Evolutionary conservation across 2,797 vertebrate genomes (phyloP), one percentile per base, ranked within the genome.

Genomic region (Anabas testudineus): DNA sequence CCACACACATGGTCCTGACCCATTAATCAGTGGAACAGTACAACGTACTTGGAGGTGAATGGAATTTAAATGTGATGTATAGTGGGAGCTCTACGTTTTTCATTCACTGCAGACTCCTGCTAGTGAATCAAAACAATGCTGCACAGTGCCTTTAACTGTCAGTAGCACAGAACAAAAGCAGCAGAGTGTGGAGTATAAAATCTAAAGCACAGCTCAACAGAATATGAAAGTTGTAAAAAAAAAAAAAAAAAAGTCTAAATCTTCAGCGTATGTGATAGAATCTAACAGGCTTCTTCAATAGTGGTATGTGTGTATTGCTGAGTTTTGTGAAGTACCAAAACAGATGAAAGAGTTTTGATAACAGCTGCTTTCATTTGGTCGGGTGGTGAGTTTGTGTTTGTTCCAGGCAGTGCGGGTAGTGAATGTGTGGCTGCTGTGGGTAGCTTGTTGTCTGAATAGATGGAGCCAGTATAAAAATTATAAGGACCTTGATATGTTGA

Each of bases 301-400:
- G 61, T 37, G 30, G 71, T 48, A 72, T 61, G 59, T 61, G 64
- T 56, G 79, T 39, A 41, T 80, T 57, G 52, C 48, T 48, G 58
- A 69, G 65, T 76, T 81, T 75, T 76, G 48, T 59, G 64, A 81
- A 83, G 71, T 65, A 60, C 63, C 80, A 84, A 58, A 69, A 60
- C 73, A 80, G 87, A 80, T 90, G 85, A 89, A 87, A 88, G 87
- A 86, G 48, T 79, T 87, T 85, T 73, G 69, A 83, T 89, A 86
- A 76, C 87, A 91, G 90, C 83, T 91, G 86, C 87, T 81, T 88
- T 82, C 80, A 84, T 88, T 87, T 88, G 86, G 56, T 82, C 43
- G 75, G 73, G 83, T 82, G 84, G 79, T 68, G 78, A 88, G 84
- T 84, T 83, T 82, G 73, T 80, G 73, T 88, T 80, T 80, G 78